phyloP scores from a whole-genome alignment of 2,113 vertebrate genomes.

The Choloepus hoffmanni region DNA sequence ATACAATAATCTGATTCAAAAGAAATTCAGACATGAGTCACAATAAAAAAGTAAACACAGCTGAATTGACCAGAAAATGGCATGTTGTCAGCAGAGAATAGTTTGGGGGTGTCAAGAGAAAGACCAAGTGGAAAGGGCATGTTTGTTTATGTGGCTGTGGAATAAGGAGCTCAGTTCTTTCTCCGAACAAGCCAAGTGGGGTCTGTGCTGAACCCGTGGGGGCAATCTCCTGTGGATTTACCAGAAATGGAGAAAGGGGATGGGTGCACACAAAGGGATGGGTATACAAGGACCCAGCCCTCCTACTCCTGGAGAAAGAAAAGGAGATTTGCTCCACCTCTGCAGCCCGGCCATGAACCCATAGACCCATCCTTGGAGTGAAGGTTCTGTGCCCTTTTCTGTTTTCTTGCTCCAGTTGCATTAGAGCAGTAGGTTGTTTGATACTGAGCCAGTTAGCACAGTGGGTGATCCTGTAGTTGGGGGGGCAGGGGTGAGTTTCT shows the following conservation, averaged over 20 bases:
- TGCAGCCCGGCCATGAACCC: background rate
- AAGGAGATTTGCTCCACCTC: background rate
- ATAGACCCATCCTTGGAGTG: fast-evolving
- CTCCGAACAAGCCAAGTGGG: background rate
- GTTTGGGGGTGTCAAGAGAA: conserved; percentile 63
- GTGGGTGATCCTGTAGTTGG: background rate
- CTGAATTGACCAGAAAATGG: conserved; percentile 77
- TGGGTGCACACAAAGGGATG: fast-evolving
- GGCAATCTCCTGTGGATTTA: background rate
- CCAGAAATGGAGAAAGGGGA: background rate
- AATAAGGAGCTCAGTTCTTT: background rate
- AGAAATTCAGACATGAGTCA: conserved; percentile 80
- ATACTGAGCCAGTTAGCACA: fast-evolving
- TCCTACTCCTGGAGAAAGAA: background rate
- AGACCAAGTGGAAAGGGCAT: background rate
- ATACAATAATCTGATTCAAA: conserved; percentile 75
- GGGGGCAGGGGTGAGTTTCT: background rate
- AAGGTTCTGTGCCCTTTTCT: too few species aligned
- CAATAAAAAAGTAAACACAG: conserved; percentile 78
- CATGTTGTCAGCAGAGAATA: conserved; percentile 48
- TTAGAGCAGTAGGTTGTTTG: background rate
- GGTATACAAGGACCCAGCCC: background rate
- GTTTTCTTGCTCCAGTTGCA: fast-evolving
- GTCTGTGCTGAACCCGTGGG: background rate
- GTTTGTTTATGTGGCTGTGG: conserved; percentile 60